phyloP scores from a whole-genome alignment of 2,113 vertebrate genomes.

The Colossoma macropomum region DNA sequence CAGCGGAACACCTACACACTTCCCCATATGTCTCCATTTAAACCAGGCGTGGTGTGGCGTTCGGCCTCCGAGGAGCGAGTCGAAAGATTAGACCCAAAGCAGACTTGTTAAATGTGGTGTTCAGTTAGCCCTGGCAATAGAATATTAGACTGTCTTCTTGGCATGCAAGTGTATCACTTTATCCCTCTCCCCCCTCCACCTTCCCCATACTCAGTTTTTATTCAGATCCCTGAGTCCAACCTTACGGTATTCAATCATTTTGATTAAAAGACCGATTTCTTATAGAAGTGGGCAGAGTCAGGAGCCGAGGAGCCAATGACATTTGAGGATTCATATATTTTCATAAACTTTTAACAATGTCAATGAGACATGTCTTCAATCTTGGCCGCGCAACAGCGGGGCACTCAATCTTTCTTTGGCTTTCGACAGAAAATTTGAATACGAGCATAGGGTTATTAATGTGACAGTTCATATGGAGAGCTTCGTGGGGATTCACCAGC shows the following conservation, averaged over 20 bases:
- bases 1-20: constrained; percentile 83
- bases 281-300: constrained; percentile 91
- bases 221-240: constrained; percentile 93
- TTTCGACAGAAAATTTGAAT: constrained; percentile 97
- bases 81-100: constrained; percentile 40
- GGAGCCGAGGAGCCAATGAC: constrained; percentile 88
- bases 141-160: constrained; percentile 29
- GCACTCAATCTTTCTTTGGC: constrained; percentile 99
- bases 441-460: constrained; percentile 94
- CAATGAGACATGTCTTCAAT: constrained; percentile 99
- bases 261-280: constrained; percentile 99
- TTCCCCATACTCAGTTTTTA: constrained; percentile 66
- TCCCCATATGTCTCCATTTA: constrained; percentile 90
- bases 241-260: constrained; percentile 98
- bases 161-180: constrained; percentile 32
- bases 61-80: constrained; percentile 64
- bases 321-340: constrained; percentile 99
- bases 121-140: constrained; percentile 18
- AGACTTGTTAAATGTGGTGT: constrained; percentile 12
- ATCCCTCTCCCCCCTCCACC: constrained; percentile 61
- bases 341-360: constrained; percentile 99
- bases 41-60: constrained; percentile 69
- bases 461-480: constrained; percentile 83
- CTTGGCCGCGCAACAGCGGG: constrained; percentile 92
- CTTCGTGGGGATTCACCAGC: constrained; percentile 77